Base-by-base conservation (phyloP, 2,888 invertebrate genomes). In the Keiferia lycopersicella region DNA sequence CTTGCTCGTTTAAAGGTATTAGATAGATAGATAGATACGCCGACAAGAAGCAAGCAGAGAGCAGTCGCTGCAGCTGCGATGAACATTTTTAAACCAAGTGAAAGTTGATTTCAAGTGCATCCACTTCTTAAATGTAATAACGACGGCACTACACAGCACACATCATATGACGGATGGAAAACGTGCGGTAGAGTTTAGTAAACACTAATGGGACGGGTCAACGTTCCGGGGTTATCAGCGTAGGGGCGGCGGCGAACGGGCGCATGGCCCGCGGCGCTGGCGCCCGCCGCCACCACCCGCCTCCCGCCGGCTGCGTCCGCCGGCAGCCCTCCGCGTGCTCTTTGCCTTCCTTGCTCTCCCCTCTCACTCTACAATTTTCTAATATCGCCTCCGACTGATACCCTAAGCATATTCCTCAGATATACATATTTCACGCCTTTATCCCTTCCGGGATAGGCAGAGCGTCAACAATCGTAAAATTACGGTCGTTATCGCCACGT, bases 151-250 rank as follows among this genome's bases (percentile, higher is more conserved):
- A n/a, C n/a, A n/a, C n/a, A n/a, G 41, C 45, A 60, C 30, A 39
- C 56, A 58, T 63, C 41, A 41, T 26, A 38, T 20, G 58, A n/a
- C 60, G 60, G 50, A 38, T 51, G 45, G 59, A 59, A 45, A 57
- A 38, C 59, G 63, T 61, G 65, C 56, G 77, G 73, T 73, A 75
- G 74, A 78, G 81, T 82, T 88, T 86, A 82, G 86, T 88, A 87
- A 86, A 86, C 84, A 87, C 78, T 80, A 86, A 86, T 83, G 83
- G 82, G 82, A 79, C 76, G 83, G 91, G 88, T 90, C 89, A 88
- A 87, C 88, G 86, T 82, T 85, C 86, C 82, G 83, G 79, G 91
- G 91, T 91, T 91, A 91, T 90, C 91, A 72, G 69, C 66, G 72
- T 74, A 81, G 83, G 80, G 84, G 85, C 87, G 88, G 88, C 90